Conservation (phyloP, 2,113 vertebrate species). For the Macquaria australasica region DNA sequence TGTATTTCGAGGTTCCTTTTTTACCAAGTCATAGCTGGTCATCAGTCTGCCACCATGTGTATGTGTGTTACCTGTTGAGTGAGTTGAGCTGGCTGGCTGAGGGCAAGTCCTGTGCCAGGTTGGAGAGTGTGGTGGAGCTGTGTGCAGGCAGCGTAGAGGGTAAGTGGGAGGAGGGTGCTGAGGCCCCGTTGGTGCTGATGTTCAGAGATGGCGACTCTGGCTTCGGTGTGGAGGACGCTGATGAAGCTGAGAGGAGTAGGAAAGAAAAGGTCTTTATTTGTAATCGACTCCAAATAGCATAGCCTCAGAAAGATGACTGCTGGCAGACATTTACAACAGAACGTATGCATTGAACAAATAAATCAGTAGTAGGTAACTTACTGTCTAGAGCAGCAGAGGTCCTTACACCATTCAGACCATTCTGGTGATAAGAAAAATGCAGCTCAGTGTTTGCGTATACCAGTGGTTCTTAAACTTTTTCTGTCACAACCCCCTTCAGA, state of each 20-base stretch:
- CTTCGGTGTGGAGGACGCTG: slow-evolving; percentile 88
- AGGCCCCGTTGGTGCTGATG: slow-evolving; percentile 79
- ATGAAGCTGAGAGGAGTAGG: slow-evolving; percentile 79
- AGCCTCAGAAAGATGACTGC: neutral
- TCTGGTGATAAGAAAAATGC: slow-evolving; percentile 83
- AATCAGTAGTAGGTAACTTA: slow-evolving; percentile 82
- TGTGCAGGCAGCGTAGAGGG: slow-evolving; percentile 85
- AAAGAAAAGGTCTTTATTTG: neutral
- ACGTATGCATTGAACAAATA: neutral
- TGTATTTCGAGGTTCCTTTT: too few relatives aligned
- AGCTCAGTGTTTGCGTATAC: neutral
- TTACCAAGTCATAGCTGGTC: neutral
- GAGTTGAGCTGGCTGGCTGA: slow-evolving; percentile 85
- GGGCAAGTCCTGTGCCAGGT: slow-evolving; percentile 87
- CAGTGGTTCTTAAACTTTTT: too few relatives aligned
- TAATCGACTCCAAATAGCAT: neutral
- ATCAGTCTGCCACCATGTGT: neutral
- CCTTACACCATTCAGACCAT: slow-evolving; percentile 89
- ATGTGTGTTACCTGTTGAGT: slow-evolving; percentile 89
- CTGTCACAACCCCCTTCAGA: too few relatives aligned
- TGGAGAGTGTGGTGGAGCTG: slow-evolving; percentile 82
- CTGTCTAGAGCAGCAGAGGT: slow-evolving; percentile 89
- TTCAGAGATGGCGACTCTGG: slow-evolving; percentile 88
- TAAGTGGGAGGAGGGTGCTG: slow-evolving; percentile 85
- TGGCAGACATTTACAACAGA: neutral